Base-by-base conservation (phyloP, 2,797 vertebrate genomes). In the Enteromius argenteus region DNA sequence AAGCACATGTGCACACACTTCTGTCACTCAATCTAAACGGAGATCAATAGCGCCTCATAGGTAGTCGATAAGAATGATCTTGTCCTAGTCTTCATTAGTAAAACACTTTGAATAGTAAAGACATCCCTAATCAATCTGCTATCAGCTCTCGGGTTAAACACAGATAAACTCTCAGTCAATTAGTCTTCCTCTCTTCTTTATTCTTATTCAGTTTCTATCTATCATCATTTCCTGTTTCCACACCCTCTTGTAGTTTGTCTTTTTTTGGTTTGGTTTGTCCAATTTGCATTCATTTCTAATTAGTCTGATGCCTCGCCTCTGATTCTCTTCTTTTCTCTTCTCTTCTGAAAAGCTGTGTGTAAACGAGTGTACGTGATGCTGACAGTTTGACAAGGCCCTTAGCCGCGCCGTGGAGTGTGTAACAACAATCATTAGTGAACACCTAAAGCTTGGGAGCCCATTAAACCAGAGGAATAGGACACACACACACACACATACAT, bases 71-170 rank as follows among this genome's bases (percentile, higher is more conserved):
- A 93, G 93, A 98, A 96, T 93, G 96, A 97, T 97, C 96, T 90
- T 91, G 95, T 95, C 89, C 91, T 96, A 95, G 95, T 98, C 97
- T 97, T 98, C 97, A 98, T 98, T 97, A 98, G 96, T 96, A 95
- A 95, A 97, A 97, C 95, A 96, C 96, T 97, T 96, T 96, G 96
- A 95, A 97, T 96, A 97, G 95, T 97, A 98, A 97, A 93, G 94
- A 96, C 96, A 96, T 96, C 95, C 96, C 95, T 93, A 96, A 96
- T 97, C 95, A 97, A 97, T 97, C 93, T 94, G 96, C 95, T 94
- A 95, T 93, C 85, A 85, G 77, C 10, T 78, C 37, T 81, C 44
- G 91, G 94, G 94, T 95, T 95, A 95, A 95, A 94, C 92, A 92
- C 86, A 92, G 94, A 93, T 93, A 93, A 93, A 94, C 91, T 93